Evolutionary conservation across 1,140 invertebrate species (phyloP).

Genomic region (Halesus radiatus): DNA sequence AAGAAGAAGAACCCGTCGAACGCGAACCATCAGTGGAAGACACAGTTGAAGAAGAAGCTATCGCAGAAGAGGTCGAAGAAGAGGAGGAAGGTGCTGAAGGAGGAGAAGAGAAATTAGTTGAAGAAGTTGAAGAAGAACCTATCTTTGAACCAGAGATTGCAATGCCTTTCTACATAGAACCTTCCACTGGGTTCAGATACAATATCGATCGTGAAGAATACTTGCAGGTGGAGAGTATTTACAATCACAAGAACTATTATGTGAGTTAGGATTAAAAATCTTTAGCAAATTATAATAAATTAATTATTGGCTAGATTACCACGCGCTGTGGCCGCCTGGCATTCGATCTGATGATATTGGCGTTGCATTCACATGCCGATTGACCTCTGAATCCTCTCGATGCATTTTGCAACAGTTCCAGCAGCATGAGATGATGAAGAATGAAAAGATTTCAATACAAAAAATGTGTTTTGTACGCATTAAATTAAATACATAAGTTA

Average conservation of each 20-base stretch:
- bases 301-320: no score
- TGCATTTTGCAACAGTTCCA: no score
- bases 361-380: no score
- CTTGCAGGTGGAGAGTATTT: constrained; percentile 85
- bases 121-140: constrained; percentile 51
- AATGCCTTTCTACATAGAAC: constrained; percentile 84
- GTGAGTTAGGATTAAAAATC: constrained; percentile 62
- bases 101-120: neutral
- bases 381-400: no score
- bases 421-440: no score
- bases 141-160: constrained; percentile 19
- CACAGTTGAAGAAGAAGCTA: constrained; percentile 43
- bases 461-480: no score
- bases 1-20: constrained; percentile 9
- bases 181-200: constrained; percentile 79
- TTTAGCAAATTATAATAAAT: no score
- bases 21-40: constrained; percentile 57
- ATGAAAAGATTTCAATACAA: no score
- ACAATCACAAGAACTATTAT: constrained; percentile 92
- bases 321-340: no score
- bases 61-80: neutral
- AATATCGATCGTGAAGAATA: constrained; percentile 76
- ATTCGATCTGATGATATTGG: no score
- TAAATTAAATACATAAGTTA: no score
- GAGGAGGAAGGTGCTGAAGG: constrained; percentile 16